Evolutionary conservation across 2,888 invertebrate species (phyloP).

Genomic region (Gymnosoma rotundatum): DNA sequence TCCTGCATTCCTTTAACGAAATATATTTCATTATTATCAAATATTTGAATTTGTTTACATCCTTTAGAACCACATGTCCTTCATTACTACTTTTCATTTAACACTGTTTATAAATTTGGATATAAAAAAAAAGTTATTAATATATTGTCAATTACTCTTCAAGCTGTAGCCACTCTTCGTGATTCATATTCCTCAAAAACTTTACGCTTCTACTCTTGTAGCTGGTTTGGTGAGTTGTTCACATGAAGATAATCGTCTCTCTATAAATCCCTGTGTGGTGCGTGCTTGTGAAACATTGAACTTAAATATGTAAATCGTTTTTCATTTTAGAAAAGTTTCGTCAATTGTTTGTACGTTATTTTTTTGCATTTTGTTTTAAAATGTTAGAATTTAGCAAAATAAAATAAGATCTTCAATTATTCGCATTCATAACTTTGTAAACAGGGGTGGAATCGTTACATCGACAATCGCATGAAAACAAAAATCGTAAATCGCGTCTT

Average conservation of each 20-base stretch:
- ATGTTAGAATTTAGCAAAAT: too few species aligned
- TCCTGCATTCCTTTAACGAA: too few species aligned
- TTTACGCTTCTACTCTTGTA: slow-evolving; percentile 55
- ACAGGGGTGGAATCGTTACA: too few species aligned
- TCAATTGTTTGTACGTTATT: slow-evolving; percentile 16
- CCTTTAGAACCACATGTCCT: too few species aligned
- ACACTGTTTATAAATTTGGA: too few species aligned
- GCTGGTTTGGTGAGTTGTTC: slow-evolving; percentile 57
- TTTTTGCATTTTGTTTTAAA: background rate
- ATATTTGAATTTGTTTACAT: too few species aligned
- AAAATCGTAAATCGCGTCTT: too few species aligned
- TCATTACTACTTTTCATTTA: too few species aligned
- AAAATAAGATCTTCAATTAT: too few species aligned
- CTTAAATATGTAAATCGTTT: background rate
- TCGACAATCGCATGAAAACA: too few species aligned
- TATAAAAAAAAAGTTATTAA: background rate
- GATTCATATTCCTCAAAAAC: slow-evolving; percentile 44
- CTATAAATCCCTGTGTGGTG: slow-evolving; percentile 15
- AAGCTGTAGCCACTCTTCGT: slow-evolving; percentile 54
- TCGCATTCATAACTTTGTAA: too few species aligned
- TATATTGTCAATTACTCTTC: slow-evolving; percentile 23
- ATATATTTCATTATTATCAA: too few species aligned
- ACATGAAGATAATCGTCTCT: background rate
- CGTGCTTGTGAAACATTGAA: slow-evolving; percentile 8
- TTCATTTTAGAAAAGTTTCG: slow-evolving; percentile 9